A percentile compares a stretch with the other conserved stretches of the same genome.
phyloP scores from a whole-genome alignment of 2,113 vertebrate species.

The Aplodontia rufa region DNA sequence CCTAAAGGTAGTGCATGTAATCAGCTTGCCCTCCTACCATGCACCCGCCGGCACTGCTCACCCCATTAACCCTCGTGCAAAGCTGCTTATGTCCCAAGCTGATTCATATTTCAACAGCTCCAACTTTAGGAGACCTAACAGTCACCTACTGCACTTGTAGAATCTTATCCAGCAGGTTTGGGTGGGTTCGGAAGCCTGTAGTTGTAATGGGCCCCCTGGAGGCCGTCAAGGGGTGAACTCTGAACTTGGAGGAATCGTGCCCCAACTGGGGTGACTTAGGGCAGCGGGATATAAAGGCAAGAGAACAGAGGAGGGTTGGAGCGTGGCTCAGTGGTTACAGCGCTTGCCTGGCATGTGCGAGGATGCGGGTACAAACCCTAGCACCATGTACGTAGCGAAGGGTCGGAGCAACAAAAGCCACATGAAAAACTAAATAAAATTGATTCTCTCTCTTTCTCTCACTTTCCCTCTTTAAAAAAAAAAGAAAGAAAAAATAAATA shows the following conservation, averaged over 20 bases:
- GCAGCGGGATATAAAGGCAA: not conserved
- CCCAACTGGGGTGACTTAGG: not conserved
- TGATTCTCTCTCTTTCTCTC: too few species aligned
- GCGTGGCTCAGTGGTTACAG: too few species aligned
- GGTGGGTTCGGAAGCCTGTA: not conserved
- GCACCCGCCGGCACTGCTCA: not conserved
- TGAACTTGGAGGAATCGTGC: not conserved
- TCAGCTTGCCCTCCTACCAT: not conserved
- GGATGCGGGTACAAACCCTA: too few species aligned
- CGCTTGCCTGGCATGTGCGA: too few species aligned
- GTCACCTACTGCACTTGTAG: not conserved
- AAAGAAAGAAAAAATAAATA: too few species aligned
- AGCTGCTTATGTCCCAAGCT: not conserved
- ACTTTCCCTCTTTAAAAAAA: too few species aligned
- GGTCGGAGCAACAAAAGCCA: too few species aligned
- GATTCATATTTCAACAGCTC: not conserved
- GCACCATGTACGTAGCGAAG: too few species aligned
- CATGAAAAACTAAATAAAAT: too few species aligned
- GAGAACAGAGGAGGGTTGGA: too few species aligned
- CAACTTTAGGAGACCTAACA: not conserved
- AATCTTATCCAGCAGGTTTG: not conserved
- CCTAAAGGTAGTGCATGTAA: not conserved
- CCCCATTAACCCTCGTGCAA: not conserved
- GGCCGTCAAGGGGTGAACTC: not conserved
- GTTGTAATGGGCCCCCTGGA: not conserved